A percentile compares a stretch with the other conserved stretches of the same genome.
These are phyloP conservation scores for Neopelma chrysocephalum DNA, from an alignment of 2,797 vertebrate species.

Conservation along the genomic window DNA sequence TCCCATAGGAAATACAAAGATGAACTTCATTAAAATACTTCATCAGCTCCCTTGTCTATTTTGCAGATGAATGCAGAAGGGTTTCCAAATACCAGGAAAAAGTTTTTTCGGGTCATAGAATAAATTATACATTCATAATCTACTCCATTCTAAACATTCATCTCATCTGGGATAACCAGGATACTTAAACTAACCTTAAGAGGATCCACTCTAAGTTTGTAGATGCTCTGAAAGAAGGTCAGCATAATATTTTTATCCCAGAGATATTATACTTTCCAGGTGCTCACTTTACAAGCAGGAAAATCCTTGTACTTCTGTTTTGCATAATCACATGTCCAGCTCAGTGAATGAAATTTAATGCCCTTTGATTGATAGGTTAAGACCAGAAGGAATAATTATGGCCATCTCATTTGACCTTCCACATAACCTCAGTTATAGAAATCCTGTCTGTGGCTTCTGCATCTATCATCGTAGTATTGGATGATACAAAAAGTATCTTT, in stretches of 20 bases:
- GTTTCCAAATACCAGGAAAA: not conserved
- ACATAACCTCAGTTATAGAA: not conserved
- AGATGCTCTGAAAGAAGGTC: not conserved
- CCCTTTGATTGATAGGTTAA: constrained; percentile 32
- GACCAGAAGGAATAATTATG: not conserved
- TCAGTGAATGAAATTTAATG: constrained; percentile 45
- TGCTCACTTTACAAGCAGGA: not conserved
- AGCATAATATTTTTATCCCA: constrained; percentile 11
- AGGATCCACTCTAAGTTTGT: not conserved
- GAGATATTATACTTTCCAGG: not conserved
- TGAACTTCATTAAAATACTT: not conserved
- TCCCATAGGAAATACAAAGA: not conserved
- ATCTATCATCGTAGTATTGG: not conserved
- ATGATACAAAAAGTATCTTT: not conserved
- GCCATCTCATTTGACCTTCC: constrained; percentile 9
- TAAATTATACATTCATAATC: not conserved
- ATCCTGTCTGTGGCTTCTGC: not conserved
- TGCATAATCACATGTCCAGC: constrained; percentile 20
- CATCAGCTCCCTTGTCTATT: not conserved
- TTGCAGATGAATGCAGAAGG: not conserved
- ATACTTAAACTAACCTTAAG: not conserved
- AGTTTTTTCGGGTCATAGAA: not conserved
- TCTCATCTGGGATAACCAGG: not conserved
- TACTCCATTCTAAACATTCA: not conserved
- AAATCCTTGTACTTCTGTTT: constrained; percentile 9